Evolutionary conservation across 2,797 vertebrate species (phyloP).

Genomic region (Xenopus petersii): DNA sequence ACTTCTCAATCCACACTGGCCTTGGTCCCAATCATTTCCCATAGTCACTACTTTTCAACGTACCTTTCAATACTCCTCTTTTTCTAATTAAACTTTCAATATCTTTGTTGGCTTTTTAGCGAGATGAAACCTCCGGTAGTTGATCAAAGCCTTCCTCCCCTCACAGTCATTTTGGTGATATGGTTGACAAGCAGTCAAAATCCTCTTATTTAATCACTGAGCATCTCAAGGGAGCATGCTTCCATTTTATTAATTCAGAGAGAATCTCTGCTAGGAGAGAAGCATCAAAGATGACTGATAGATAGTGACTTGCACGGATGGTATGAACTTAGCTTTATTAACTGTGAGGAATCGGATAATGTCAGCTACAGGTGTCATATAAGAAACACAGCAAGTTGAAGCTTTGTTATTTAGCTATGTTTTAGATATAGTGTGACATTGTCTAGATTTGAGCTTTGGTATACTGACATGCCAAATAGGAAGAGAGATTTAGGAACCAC

Average conservation of each 20-base stretch:
- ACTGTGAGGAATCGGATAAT: neutral
- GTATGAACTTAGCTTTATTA: neutral
- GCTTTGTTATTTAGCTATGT: neutral
- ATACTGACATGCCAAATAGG: neutral
- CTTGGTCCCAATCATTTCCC: too few species aligned
- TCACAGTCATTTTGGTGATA: neutral
- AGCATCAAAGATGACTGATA: neutral
- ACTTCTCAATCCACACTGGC: too few species aligned
- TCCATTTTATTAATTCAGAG: neutral
- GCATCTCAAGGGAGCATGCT: neutral
- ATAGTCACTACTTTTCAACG: too few species aligned
- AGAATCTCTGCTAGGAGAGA: neutral
- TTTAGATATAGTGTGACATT: neutral
- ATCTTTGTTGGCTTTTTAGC: too few species aligned
- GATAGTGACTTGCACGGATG: neutral
- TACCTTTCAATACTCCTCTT: too few species aligned
- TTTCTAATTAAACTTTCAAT: too few species aligned
- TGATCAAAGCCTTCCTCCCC: too few species aligned
- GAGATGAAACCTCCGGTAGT: too few species aligned
- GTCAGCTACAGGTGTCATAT: neutral
- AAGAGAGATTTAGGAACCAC: neutral
- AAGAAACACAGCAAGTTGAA: neutral
- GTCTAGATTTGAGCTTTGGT: neutral
- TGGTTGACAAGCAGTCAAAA: constrained; percentile 4
- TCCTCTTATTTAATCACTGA: neutral